These are phyloP conservation scores for Troides oblongomaculatus DNA, from an alignment of 2,888 invertebrate species.

Conservation along the genomic window DNA sequence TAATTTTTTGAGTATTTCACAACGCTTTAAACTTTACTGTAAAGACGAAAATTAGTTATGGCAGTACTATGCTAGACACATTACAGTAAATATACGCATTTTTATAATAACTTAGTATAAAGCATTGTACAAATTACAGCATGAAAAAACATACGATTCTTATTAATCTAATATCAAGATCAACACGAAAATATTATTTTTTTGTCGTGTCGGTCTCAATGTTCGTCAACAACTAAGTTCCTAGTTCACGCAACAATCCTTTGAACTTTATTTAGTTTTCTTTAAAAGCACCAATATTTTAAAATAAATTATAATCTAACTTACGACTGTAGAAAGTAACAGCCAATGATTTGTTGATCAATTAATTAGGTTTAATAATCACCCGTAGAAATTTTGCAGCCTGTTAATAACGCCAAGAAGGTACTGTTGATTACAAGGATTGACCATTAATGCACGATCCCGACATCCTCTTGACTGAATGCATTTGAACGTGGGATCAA, in stretches of 20 bases:
- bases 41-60: conserved; percentile 1
- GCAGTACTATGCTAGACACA: not conserved
- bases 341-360: not conserved
- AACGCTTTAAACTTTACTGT: conserved; percentile 1
- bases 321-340: not conserved
- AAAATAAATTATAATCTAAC: conserved; percentile 10
- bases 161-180: not conserved
- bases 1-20: not conserved
- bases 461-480: conserved; percentile 29
- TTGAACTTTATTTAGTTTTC: not conserved
- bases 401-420: conserved; percentile 8
- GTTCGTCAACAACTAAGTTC: not conserved
- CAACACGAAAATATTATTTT: not conserved
- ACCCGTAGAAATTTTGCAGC: conserved; percentile 18
- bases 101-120: not conserved
- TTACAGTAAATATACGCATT: not conserved
- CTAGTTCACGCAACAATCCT: not conserved
- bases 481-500: conserved; percentile 26
- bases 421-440: conserved; percentile 17
- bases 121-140: not conserved
- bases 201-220: too few relatives aligned
- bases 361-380: not conserved
- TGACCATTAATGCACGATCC: conserved; percentile 10
- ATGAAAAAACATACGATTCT: too few relatives aligned
- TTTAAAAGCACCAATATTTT: not conserved